phyloP scores from a whole-genome alignment of 2,888 invertebrate genomes.

The Craniophora ligustri region DNA sequence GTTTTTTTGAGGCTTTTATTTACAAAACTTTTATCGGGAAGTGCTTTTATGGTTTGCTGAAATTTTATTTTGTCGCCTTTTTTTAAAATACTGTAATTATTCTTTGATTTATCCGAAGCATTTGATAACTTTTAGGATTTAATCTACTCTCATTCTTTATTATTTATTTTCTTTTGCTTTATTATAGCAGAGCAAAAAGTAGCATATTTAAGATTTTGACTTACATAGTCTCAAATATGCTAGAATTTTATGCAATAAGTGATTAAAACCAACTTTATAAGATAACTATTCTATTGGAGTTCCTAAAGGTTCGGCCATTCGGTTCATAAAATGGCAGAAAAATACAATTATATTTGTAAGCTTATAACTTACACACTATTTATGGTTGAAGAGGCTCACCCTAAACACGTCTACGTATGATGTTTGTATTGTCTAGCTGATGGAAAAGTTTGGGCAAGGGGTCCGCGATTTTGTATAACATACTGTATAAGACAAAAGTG shows the following conservation, averaged over 20 bases:
- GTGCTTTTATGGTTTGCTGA: background rate
- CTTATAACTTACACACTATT: slow-evolving; percentile 55
- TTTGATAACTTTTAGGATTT: slow-evolving; percentile 3
- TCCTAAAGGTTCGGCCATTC: slow-evolving; percentile 7
- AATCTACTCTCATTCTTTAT: no score
- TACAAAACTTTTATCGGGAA: background rate
- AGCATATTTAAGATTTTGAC: no score
- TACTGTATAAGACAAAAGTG: slow-evolving; percentile 42
- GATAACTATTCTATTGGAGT: background rate
- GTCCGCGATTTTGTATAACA: slow-evolving; percentile 52
- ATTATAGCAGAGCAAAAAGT: no score
- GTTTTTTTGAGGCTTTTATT: slow-evolving; percentile 15
- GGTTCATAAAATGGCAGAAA: background rate
- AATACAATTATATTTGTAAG: slow-evolving; percentile 31
- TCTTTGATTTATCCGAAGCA: background rate
- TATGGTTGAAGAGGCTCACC: slow-evolving; percentile 61
- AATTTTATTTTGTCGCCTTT: background rate
- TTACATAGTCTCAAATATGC: no score
- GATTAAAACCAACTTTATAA: background rate
- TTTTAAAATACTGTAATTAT: background rate
- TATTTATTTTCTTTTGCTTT: no score
- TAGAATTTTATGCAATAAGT: no score
- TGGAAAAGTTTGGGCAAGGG: slow-evolving; percentile 78
- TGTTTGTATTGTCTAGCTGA: slow-evolving; percentile 73
- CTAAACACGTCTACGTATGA: slow-evolving; percentile 71